phyloP scores from a whole-genome alignment of 2,888 invertebrate species.

The Pimpla rufipes region DNA sequence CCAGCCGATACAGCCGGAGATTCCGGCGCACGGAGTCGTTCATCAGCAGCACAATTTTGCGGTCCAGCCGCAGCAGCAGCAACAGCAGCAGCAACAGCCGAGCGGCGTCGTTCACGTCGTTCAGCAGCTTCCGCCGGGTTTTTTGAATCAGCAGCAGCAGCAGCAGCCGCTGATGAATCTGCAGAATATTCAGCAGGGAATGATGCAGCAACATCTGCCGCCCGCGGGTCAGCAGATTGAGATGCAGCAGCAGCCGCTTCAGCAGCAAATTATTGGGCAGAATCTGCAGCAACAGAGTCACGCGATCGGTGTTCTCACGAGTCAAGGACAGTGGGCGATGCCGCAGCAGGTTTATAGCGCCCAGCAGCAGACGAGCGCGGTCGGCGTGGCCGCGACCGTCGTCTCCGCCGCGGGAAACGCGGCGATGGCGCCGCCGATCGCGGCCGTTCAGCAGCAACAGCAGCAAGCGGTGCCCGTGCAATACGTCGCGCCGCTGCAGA shows the following conservation, averaged over 20 bases:
- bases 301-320: constrained; percentile 51
- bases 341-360: constrained; percentile 59
- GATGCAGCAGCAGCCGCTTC: constrained; percentile 70
- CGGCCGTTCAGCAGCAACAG: background rate
- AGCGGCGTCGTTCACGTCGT: constrained; percentile 64
- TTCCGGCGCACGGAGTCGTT: constrained; percentile 18
- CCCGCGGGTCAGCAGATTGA: constrained; percentile 49
- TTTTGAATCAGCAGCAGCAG: constrained; percentile 52
- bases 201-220: constrained; percentile 52
- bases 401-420: background rate
- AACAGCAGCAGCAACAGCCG: constrained; percentile 49
- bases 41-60: constrained; percentile 54
- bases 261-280: constrained; percentile 70
- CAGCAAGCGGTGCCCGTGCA: constrained; percentile 74
- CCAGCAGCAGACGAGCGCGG: background rate
- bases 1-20: constrained; percentile 82
- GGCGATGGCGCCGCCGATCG: too few species aligned
- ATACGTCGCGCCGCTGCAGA: constrained; percentile 73
- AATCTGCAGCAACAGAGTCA: constrained; percentile 71
- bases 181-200: constrained; percentile 32
- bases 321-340: constrained; percentile 67
- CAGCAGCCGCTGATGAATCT: constrained; percentile 38
- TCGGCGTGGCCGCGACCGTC: background rate
- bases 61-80: too few species aligned
- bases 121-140: constrained; percentile 55